Conservation (phyloP, 37 sponge, comb jelly and placozoan genomes). For the Cladorhizidae sp. region DNA sequence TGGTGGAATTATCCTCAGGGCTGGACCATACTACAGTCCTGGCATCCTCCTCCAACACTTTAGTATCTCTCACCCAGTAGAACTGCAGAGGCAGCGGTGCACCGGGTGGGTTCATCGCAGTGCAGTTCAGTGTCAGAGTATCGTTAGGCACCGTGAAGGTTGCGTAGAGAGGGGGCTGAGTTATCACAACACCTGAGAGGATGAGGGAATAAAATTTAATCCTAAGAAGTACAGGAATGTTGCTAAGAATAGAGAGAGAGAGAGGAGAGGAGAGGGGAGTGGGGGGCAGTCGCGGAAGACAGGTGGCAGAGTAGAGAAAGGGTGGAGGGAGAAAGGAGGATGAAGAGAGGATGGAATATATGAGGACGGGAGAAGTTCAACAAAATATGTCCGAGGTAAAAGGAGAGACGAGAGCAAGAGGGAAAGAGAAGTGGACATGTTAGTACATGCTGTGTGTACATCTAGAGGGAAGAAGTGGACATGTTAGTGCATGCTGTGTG, state of each 20-base stretch:
- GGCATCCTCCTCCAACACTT: background rate
- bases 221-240: no score
- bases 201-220: background rate
- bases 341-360: no score
- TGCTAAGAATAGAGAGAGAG: no score
- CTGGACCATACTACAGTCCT: background rate
- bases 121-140: constrained; percentile 16
- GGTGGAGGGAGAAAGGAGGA: no score
- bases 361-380: background rate
- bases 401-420: background rate
- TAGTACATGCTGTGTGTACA: no score
- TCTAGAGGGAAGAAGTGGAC: no score
- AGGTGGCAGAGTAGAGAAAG: no score
- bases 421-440: no score
- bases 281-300: no score
- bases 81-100: background rate
- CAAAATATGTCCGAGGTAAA: background rate
- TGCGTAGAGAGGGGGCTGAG: background rate
- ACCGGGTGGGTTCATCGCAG: background rate
- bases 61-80: background rate
- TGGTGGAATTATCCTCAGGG: background rate
- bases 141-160: background rate
- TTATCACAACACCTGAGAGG: background rate
- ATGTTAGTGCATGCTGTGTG: no score
- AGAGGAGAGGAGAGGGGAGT: no score